A percentile compares a stretch with the other conserved stretches of the same genome.
Conservation (phyloP, 2,888 invertebrate genomes). For the Drosophila meridionalis region DNA sequence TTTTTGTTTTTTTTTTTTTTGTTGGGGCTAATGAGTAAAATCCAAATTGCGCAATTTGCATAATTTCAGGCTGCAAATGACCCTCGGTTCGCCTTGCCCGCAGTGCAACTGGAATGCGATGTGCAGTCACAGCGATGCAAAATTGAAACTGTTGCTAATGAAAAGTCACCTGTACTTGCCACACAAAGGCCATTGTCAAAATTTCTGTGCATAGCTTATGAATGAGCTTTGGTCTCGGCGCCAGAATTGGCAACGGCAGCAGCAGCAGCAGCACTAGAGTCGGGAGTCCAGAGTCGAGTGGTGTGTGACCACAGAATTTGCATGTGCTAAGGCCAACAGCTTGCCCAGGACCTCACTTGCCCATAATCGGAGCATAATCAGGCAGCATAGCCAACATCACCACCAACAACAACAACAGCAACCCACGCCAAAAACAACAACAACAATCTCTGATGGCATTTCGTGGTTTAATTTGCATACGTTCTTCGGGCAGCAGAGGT, state of each 20-base stretch:
- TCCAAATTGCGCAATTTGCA: conserved; percentile 46
- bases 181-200: conserved; percentile 9
- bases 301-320: conserved; percentile 5
- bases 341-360: conserved; percentile 1
- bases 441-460: conserved; percentile 4
- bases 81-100: conserved; percentile 20
- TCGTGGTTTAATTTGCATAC: conserved; percentile 23
- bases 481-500: neutral
- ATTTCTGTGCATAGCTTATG: conserved; percentile 14
- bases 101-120: conserved; percentile 5
- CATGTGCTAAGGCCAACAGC: conserved; percentile 3
- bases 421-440: neutral
- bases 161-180: conserved; percentile 31
- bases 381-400: conserved; percentile 4
- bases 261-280: neutral
- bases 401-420: neutral
- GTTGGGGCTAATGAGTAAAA: conserved; percentile 25
- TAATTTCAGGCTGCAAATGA: conserved; percentile 32
- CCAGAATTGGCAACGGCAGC: neutral
- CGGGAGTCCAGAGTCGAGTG: neutral
- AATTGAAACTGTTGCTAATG: conserved; percentile 43
- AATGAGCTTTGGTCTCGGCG: conserved; percentile 1
- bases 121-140: conserved; percentile 23
- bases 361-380: conserved; percentile 13
- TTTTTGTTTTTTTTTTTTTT: conserved; percentile 16